These are phyloP conservation scores for Hippocampus guttulatus DNA, from an alignment of 2,113 vertebrate species.

Conservation along the genomic window DNA sequence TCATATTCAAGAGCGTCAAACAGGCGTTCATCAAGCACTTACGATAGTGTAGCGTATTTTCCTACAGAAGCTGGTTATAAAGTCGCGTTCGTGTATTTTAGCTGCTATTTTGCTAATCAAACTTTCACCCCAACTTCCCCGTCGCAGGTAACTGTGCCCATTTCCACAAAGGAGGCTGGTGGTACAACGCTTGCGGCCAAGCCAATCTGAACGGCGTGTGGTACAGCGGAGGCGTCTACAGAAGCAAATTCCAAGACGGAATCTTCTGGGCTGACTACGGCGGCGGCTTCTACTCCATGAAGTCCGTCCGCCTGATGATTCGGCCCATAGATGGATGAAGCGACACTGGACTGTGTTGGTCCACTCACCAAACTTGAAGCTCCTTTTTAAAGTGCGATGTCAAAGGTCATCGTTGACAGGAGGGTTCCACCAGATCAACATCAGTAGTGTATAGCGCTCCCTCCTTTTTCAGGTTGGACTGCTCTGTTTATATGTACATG, in stretches of 20 bases:
- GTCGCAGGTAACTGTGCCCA: conserved; percentile 92
- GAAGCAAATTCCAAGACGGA: conserved; percentile 96
- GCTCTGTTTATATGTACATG: conserved; percentile 16
- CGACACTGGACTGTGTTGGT: conserved; percentile 30
- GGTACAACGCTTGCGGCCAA: conserved; percentile 96
- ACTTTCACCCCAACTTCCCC: not conserved
- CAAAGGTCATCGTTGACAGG: conserved; percentile 15
- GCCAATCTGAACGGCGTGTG: conserved; percentile 96
- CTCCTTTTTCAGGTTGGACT: conserved; percentile 16
- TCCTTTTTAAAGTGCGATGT: conserved; percentile 12
- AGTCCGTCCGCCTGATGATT: conserved; percentile 90
- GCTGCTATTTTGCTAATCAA: not conserved
- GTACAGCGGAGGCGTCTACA: conserved; percentile 94
- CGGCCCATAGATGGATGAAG: conserved; percentile 86
- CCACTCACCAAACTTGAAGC: conserved; percentile 27
- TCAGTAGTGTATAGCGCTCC: conserved; percentile 23
- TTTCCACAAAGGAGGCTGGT: conserved; percentile 98
- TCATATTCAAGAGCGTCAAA: no score
- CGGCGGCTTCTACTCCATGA: conserved; percentile 94
- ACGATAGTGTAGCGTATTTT: no score
- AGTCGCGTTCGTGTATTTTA: not conserved
- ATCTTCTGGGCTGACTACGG: conserved; percentile 98
- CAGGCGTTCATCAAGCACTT: no score
- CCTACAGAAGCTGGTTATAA: no score
- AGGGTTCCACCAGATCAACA: conserved; percentile 4